Evolutionary conservation across 2,888 invertebrate genomes (phyloP).

Genomic region (Drepanosiphum platanoidis): DNA sequence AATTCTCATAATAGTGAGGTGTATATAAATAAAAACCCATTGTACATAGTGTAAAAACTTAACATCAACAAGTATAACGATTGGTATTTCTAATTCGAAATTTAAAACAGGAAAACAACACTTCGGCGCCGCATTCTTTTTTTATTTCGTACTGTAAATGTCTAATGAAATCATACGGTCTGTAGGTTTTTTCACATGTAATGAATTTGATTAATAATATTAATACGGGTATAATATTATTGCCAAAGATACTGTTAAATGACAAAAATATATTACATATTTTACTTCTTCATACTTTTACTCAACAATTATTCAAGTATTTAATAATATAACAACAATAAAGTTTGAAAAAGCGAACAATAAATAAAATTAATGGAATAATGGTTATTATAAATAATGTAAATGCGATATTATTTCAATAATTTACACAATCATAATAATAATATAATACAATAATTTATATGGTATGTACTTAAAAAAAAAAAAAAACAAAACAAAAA

Average conservation of each 20-base stretch:
- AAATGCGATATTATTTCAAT: conserved; percentile 44
- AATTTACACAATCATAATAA: conserved; percentile 41
- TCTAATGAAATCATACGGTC: too few relatives aligned
- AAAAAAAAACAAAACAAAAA: not conserved
- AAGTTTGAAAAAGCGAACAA: conserved; percentile 59
- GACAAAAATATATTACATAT: conserved; percentile 53
- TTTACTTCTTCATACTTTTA: conserved; percentile 37
- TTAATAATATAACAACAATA: conserved; percentile 56
- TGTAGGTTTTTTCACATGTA: too few relatives aligned
- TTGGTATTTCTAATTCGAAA: too few relatives aligned
- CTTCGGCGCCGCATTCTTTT: too few relatives aligned
- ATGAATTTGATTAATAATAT: too few relatives aligned
- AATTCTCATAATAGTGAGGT: too few relatives aligned
- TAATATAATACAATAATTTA: conserved; percentile 25
- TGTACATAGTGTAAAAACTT: too few relatives aligned
- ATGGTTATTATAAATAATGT: conserved; percentile 49
- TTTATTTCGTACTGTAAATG: too few relatives aligned
- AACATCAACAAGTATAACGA: too few relatives aligned
- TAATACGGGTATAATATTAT: conserved; percentile 20
- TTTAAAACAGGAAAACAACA: too few relatives aligned
- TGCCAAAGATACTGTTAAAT: conserved; percentile 37
- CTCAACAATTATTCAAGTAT: conserved; percentile 47
- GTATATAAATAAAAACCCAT: too few relatives aligned
- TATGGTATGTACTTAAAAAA: conserved; percentile 29
- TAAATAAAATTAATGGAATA: conserved; percentile 58